Conservation (phyloP, 2,113 vertebrate species). For the Petromus typicus region DNA sequence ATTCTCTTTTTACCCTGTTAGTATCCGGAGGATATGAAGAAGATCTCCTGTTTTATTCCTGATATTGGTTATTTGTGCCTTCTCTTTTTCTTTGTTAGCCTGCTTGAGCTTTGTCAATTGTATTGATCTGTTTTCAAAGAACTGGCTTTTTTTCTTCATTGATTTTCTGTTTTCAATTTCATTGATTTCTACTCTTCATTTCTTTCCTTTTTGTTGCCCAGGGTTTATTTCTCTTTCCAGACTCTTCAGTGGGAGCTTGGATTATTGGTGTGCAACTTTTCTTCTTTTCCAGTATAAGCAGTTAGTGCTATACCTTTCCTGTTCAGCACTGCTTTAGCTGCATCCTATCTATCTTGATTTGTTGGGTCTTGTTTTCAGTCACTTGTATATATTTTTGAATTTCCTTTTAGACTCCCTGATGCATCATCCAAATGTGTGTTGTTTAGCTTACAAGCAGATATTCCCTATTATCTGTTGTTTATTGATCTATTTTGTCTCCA, state of each 20-base stretch:
- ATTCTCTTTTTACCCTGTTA: background rate
- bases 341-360: background rate
- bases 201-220: background rate
- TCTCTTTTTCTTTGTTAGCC: background rate
- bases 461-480: background rate
- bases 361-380: background rate
- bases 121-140: slow-evolving; percentile 42
- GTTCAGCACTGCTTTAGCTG: background rate
- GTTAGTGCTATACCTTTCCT: background rate
- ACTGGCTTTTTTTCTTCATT: background rate
- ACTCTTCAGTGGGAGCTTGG: background rate
- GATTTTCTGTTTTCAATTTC: slow-evolving; percentile 5
- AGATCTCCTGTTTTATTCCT: background rate
- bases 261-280: background rate
- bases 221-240: slow-evolving; percentile 10
- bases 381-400: background rate
- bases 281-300: background rate
- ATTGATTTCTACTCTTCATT: background rate
- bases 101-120: background rate
- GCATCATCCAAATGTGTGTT: background rate
- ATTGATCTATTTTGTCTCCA: slow-evolving; percentile 21
- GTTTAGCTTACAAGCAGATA: background rate
- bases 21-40: background rate
- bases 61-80: background rate
- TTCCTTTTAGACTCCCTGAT: background rate